Evolutionary conservation across 1,140 invertebrate genomes (phyloP).

Genomic region (Diorhabda carinulata): DNA sequence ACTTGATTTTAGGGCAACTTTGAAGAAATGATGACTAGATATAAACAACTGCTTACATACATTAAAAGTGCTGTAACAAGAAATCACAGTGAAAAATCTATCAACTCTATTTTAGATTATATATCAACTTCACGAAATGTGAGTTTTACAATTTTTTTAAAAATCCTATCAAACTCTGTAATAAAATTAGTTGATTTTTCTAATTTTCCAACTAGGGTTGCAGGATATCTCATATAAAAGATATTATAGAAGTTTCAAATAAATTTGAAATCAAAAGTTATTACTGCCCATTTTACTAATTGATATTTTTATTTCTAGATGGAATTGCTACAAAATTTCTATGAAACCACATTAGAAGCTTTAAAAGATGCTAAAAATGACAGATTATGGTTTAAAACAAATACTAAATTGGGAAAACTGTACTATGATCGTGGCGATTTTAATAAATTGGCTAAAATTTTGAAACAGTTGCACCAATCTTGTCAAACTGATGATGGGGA

Average conservation of each 20-base stretch:
- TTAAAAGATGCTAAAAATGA: constrained; percentile 99
- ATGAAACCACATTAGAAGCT: constrained; percentile 97
- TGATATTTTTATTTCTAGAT: constrained; percentile 62
- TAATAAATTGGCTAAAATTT: constrained; percentile 90
- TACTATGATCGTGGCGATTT: constrained; percentile 97
- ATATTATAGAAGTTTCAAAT: too few species aligned
- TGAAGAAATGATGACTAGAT: constrained; percentile 95
- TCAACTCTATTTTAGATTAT: constrained; percentile 99
- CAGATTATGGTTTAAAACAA: constrained; percentile 99
- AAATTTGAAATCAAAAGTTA: too few species aligned
- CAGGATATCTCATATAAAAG: too few species aligned
- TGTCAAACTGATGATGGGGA: constrained; percentile 99
- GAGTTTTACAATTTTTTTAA: constrained; percentile 44
- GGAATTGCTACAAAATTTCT: constrained; percentile 98
- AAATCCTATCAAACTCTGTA: too few species aligned
- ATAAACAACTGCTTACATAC: constrained; percentile 95
- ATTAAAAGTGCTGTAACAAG: constrained; percentile 98
- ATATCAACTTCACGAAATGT: constrained; percentile 99
- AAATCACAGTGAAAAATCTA: constrained; percentile 99
- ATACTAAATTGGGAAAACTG: constrained; percentile 97
- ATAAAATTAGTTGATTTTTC: too few species aligned
- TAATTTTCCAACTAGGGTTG: too few species aligned
- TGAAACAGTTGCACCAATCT: constrained; percentile 95
- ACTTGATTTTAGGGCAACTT: constrained; percentile 73
- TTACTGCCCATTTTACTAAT: too few species aligned